Evolutionary conservation across 1,140 invertebrate species (phyloP).

Genomic region (Drosophila repleta): DNA sequence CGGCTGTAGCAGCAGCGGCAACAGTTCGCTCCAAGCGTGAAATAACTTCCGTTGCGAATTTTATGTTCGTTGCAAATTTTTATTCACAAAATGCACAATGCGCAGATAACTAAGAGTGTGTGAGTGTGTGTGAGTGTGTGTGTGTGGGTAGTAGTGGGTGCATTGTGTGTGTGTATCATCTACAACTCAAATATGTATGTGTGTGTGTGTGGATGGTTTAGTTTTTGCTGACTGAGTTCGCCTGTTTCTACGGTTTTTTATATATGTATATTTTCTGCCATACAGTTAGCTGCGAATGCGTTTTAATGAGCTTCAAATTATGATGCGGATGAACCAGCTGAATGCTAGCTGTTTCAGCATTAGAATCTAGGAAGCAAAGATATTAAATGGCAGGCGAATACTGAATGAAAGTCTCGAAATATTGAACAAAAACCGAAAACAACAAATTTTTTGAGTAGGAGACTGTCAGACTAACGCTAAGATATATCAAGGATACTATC

Average conservation of each 20-base stretch:
- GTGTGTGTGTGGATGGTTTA: constrained; percentile 2
- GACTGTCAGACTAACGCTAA: too few species aligned
- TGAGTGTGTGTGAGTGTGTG: constrained; percentile 4
- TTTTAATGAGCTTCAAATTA: constrained; percentile 76
- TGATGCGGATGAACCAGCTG: constrained; percentile 31
- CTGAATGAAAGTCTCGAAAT: too few species aligned
- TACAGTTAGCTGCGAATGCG: constrained; percentile 48
- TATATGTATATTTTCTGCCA: constrained; percentile 21
- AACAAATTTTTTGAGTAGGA: too few species aligned
- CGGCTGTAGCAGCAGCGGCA: constrained; percentile 5
- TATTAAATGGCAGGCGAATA: not conserved
- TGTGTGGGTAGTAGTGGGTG: not conserved
- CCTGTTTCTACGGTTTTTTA: constrained; percentile 26
- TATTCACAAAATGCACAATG: constrained; percentile 77
- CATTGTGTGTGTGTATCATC: constrained; percentile 8
- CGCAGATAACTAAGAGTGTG: constrained; percentile 46
- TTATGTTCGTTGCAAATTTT: constrained; percentile 78
- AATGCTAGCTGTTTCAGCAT: not conserved
- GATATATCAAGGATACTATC: too few species aligned
- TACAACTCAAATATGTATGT: constrained; percentile 5
- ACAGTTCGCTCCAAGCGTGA: constrained; percentile 63
- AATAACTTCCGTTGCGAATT: constrained; percentile 81
- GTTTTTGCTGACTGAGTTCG: constrained; percentile 41
- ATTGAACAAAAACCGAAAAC: too few species aligned
- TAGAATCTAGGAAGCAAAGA: not conserved